Evolutionary conservation across 2,113 vertebrate species (phyloP), one percentile per base, ranked within the genome.

Genomic region (Osmerus mordax): DNA sequence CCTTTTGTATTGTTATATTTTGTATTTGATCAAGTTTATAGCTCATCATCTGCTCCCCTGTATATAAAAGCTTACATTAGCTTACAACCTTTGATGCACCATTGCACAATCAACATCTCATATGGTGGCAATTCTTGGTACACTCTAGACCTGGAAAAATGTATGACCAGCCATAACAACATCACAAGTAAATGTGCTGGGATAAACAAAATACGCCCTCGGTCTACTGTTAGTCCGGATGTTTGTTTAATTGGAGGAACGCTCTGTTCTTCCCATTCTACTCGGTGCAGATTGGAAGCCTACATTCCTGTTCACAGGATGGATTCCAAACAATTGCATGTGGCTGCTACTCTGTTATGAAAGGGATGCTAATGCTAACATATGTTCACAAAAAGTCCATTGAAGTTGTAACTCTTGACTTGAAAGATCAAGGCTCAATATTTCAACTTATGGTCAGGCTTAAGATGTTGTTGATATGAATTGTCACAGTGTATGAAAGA

Each of bases 171-270:
- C 71, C 41, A 25, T 18, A 68, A 58, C 64, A 72, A 29, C 53
- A 36, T 21, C 54, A 47, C 62, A 21, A 21, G 28, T 23, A 21
- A 65, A 25, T 8, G 19, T 65, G 66, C 32, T 21, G 29, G 71
- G 74, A 52, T 47, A 18, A 59, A 59, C 55, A 9, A 32, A 19
- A 25, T 32, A 52, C 16, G 36, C 16, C 3, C 23, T 60, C 70
- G 51, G 60, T 66, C 55, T 23, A 23, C 23, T 64, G 66, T 74
- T 70, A 75, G 51, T 66, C 52, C n/a, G 52, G 73, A 71, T 64
- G 75, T 86, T 83, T 80, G 47, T 0, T 28, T 69, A 60, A 41
- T 65, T 67, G 61, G 11, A 55, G 65, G 23, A 72, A 25, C 3
- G 32, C 4, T 67, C 29, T 15, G 54, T 76, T 65, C 5, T 74